phyloP scores from a whole-genome alignment of 2,888 invertebrate genomes.

The Mythimna vitellina region DNA sequence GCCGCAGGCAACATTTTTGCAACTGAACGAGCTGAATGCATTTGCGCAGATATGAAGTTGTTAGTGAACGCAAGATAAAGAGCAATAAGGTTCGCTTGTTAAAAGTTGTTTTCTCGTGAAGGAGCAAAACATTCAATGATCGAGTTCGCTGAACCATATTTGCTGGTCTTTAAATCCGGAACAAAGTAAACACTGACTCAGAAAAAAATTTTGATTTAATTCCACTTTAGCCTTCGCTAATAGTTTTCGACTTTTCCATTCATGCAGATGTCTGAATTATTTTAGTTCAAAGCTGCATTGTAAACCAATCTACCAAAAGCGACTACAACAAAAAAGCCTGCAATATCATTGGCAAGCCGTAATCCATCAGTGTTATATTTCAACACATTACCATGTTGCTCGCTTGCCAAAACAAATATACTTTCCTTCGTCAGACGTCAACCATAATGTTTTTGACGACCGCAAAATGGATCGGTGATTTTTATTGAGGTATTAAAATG shows the following conservation, averaged over 20 bases:
- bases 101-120: slow-evolving; percentile 21
- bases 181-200: neutral
- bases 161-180: neutral
- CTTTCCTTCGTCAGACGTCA: slow-evolving; percentile 65
- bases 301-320: slow-evolving; percentile 35
- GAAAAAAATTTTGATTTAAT: neutral
- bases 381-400: slow-evolving; percentile 70
- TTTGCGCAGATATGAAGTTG: slow-evolving; percentile 50
- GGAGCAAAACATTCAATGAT: slow-evolving; percentile 3
- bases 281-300: slow-evolving; percentile 19
- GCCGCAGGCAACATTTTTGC: slow-evolving; percentile 50
- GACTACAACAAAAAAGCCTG: slow-evolving; percentile 44
- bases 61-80: slow-evolving; percentile 36
- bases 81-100: slow-evolving; percentile 44
- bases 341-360: slow-evolving; percentile 52
- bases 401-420: slow-evolving; percentile 73
- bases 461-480: slow-evolving; percentile 58
- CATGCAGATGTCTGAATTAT: neutral
- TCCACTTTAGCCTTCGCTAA: slow-evolving; percentile 1
- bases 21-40: slow-evolving; percentile 54
- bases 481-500: slow-evolving; percentile 58
- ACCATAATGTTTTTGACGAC: slow-evolving; percentile 60
- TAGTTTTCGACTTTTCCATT: slow-evolving; percentile 5
- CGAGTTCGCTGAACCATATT: neutral
- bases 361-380: slow-evolving; percentile 66